Conservation (phyloP, 2,888 invertebrate genomes). For the Plusia festucae region DNA sequence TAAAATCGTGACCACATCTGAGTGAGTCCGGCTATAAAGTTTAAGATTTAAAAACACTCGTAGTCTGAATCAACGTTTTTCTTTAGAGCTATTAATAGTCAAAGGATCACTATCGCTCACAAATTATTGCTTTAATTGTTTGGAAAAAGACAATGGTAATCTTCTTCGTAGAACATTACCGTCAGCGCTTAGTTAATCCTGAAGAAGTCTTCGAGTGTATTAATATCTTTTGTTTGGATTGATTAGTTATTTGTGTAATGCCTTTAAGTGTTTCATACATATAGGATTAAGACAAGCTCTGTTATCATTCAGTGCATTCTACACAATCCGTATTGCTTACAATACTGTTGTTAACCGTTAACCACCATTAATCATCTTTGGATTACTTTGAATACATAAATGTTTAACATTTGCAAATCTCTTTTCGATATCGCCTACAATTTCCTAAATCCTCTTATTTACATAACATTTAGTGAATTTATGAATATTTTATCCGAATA, state of each 20-base stretch:
- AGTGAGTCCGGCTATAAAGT: constrained; percentile 66
- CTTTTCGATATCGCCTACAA: constrained; percentile 66
- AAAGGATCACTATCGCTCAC: constrained; percentile 61
- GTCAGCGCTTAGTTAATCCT: constrained; percentile 2
- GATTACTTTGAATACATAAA: constrained; percentile 54
- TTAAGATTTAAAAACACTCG: constrained; percentile 57
- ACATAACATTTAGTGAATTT: constrained; percentile 74
- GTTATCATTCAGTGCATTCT: background rate
- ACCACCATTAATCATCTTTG: constrained; percentile 25
- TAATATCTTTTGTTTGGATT: background rate
- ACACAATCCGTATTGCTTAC: background rate
- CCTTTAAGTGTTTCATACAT: background rate
- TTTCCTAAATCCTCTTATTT: constrained; percentile 73
- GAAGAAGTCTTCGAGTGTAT: background rate
- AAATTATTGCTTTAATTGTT: constrained; percentile 56
- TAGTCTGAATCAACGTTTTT: constrained; percentile 38
- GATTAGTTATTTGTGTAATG: background rate
- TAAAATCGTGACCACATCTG: constrained; percentile 61
- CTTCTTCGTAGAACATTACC: constrained; percentile 13
- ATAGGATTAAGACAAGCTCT: background rate
- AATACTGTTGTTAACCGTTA: background rate
- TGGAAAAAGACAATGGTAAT: constrained; percentile 50
- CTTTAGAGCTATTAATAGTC: constrained; percentile 23
- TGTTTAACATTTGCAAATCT: constrained; percentile 64
- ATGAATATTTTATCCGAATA: constrained; percentile 76